Percentiles rank a stretch among this genome's conserved stretches.
phyloP scores from a whole-genome alignment of 2,113 vertebrate species.

The Peromyscus leucopus region DNA sequence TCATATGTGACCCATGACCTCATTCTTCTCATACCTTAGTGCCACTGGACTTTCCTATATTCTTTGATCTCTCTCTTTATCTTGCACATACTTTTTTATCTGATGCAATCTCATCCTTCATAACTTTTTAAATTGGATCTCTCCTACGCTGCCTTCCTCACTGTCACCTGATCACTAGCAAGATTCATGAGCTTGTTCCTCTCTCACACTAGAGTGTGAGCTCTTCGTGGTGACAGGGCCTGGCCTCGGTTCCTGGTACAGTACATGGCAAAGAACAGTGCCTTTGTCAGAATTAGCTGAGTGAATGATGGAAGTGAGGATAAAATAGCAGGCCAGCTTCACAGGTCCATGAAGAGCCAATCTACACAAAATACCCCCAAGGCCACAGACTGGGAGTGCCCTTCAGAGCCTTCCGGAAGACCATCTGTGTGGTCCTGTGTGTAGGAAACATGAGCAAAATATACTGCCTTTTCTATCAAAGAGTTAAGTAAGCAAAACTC shows the following conservation, averaged over 20 bases:
- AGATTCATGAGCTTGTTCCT: accelerated
- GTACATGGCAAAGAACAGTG: accelerated
- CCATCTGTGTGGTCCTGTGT: neutral
- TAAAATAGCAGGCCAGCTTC: neutral
- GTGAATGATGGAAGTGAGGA: neutral
- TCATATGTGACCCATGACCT: neutral
- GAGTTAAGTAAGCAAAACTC: neutral
- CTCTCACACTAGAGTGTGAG: neutral
- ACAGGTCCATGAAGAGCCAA: neutral
- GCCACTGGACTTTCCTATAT: neutral
- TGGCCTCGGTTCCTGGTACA: neutral
- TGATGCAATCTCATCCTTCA: neutral
- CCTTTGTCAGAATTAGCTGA: neutral
- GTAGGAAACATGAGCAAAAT: neutral
- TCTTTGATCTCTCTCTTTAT: neutral
- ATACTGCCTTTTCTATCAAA: neutral
- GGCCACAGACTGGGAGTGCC: neutral
- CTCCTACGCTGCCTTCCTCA: neutral
- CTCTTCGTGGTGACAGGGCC: too few species aligned
- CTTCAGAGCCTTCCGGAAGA: neutral
- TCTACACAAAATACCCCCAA: neutral
- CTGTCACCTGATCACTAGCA: neutral
- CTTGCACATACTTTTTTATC: neutral
- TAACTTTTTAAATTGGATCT: neutral
- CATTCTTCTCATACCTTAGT: neutral